A percentile compares a stretch with the other conserved stretches of the same genome.
Conservation (phyloP, 2,888 invertebrate species). For the Resseliella maxima region DNA sequence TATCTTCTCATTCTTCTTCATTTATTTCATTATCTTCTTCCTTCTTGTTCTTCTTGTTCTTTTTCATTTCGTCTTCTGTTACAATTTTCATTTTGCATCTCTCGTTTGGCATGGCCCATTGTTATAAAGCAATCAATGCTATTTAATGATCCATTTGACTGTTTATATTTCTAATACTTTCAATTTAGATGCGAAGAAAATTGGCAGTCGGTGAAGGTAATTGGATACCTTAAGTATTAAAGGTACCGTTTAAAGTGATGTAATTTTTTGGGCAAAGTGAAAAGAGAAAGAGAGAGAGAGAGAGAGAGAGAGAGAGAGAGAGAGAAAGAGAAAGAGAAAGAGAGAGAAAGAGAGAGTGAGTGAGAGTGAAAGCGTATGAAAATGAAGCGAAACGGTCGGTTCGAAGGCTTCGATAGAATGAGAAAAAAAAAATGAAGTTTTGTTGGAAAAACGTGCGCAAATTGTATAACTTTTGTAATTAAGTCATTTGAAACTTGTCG, state of each 20-base stretch:
- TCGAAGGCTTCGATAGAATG: not conserved
- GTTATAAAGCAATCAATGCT: not conserved
- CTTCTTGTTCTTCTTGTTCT: not conserved
- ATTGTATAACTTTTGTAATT: not conserved
- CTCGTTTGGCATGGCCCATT: not conserved
- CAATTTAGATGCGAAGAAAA: not conserved
- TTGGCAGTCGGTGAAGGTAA: not conserved
- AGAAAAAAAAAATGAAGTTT: not conserved
- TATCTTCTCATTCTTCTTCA: too few species aligned
- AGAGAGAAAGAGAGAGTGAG: not conserved
- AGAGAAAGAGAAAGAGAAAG: not conserved
- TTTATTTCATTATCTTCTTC: too few species aligned
- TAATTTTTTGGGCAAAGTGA: not conserved
- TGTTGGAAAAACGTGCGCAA: not conserved
- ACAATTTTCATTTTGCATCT: not conserved
- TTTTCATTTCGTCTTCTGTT: not conserved
- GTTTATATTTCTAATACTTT: slow-evolving; percentile 6
- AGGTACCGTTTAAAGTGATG: slow-evolving; percentile 3
- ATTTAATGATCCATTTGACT: slow-evolving; percentile 24
- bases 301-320: not conserved
- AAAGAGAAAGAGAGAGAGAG: not conserved
- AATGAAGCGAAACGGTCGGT: not conserved
- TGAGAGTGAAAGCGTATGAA: too few species aligned
- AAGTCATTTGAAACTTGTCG: not conserved
- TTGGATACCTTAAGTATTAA: not conserved